These are phyloP conservation scores for Spondyliosoma cantharus DNA, from an alignment of 2,797 vertebrate species.

Conservation along the genomic window DNA sequence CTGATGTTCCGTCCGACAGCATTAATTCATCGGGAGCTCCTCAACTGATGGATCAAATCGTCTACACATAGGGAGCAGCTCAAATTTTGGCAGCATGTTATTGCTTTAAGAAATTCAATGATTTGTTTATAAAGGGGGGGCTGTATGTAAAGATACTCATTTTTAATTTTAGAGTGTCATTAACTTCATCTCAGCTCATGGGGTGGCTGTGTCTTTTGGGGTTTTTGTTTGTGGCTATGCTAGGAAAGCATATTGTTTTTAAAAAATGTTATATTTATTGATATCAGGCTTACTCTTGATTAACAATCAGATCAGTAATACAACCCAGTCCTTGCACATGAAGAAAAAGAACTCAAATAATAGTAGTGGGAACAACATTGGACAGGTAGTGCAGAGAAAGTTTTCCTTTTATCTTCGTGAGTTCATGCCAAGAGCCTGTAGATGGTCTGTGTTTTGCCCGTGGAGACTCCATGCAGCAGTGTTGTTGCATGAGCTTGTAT, in stretches of 20 bases:
- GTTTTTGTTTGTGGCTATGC: constrained; percentile 19
- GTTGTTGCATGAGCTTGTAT: constrained; percentile 25
- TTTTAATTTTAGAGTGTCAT: constrained; percentile 16
- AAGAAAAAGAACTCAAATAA: not conserved
- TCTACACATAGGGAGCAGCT: not conserved
- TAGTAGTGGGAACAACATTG: not conserved
- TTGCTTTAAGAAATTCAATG: constrained; percentile 6
- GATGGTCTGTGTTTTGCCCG: constrained; percentile 23
- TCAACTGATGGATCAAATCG: constrained; percentile 10
- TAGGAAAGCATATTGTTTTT: not conserved
- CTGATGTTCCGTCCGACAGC: not conserved
- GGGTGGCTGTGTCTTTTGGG: constrained; percentile 1
- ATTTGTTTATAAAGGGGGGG: constrained; percentile 9
- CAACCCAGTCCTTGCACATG: not conserved
- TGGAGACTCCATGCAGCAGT: constrained; percentile 13
- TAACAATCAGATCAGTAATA: constrained; percentile 12
- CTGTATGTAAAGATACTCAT: not conserved
- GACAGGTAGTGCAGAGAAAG: constrained; percentile 4
- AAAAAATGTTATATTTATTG: not conserved
- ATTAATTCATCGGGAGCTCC: not conserved
- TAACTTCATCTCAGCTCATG: constrained; percentile 18
- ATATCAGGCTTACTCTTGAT: constrained; percentile 8
- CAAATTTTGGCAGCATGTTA: not conserved
- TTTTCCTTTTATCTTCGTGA: constrained; percentile 23
- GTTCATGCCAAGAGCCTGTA: constrained; percentile 5